Conservation (phyloP, 1,140 invertebrate genomes). For the Caenorhabditis latens region DNA sequence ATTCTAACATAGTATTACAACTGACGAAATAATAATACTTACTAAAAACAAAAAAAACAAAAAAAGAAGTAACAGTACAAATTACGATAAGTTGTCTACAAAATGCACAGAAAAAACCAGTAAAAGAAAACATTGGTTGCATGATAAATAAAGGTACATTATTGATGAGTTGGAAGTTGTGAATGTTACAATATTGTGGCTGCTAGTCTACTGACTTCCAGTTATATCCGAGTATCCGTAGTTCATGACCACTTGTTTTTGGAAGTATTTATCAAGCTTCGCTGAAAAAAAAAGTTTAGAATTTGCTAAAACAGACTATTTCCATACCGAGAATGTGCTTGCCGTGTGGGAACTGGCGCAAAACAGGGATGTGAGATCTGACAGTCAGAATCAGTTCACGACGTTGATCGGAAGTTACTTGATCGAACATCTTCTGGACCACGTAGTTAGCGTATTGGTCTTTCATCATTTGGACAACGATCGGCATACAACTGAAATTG, state of each 20-base stretch:
- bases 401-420: slow-evolving; percentile 94
- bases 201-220: not conserved
- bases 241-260: slow-evolving; percentile 10
- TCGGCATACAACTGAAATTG: not conserved
- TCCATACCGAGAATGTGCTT: slow-evolving; percentile 94
- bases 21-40: not conserved
- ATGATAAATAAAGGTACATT: slow-evolving; percentile 39
- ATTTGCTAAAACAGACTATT: too few relatives aligned
- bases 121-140: not conserved
- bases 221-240: not conserved
- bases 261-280: slow-evolving; percentile 32
- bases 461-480: slow-evolving; percentile 74
- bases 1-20: not conserved
- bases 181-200: slow-evolving; percentile 21
- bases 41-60: not conserved
- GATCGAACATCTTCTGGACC: slow-evolving; percentile 99
- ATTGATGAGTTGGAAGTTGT: not conserved
- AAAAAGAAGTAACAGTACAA: slow-evolving; percentile 6
- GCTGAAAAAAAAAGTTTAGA: not conserved
- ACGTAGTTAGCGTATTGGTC: slow-evolving; percentile 98
- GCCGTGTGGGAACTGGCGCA: slow-evolving; percentile 98
- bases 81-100: slow-evolving; percentile 13
- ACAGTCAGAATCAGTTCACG: slow-evolving; percentile 99
- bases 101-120: slow-evolving; percentile 19
- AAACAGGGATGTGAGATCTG: slow-evolving; percentile 90